Percentiles rank a stretch among this genome's conserved stretches.
Evolutionary conservation across 2,797 vertebrate species (phyloP).

Genomic region (Lacerta bilineata): DNA sequence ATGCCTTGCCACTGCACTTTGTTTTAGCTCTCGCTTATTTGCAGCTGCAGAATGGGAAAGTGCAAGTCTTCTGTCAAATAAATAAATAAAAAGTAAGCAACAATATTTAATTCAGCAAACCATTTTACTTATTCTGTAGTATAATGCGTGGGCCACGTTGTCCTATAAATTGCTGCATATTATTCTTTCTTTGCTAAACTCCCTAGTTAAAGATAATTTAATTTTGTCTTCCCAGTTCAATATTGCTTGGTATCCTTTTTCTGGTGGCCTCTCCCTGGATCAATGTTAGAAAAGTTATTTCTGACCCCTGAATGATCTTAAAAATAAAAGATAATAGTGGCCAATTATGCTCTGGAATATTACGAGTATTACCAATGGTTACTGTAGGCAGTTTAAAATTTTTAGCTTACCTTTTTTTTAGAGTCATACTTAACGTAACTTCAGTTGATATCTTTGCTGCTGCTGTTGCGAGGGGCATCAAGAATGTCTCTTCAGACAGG

Average conservation of each 20-base stretch:
- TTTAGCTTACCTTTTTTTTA: slow-evolving; percentile 46
- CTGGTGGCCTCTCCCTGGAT: slow-evolving; percentile 63
- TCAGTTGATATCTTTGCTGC: slow-evolving; percentile 45
- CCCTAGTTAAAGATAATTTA: slow-evolving; percentile 66
- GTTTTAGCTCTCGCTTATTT: slow-evolving; percentile 60
- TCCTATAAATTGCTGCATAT: slow-evolving; percentile 47
- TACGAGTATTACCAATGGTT: slow-evolving; percentile 55
- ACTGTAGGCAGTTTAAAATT: slow-evolving; percentile 34
- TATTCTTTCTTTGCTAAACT: slow-evolving; percentile 68
- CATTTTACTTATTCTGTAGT: not conserved
- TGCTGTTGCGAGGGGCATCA: slow-evolving; percentile 18
- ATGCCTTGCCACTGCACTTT: slow-evolving; percentile 79
- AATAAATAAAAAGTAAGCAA: not conserved
- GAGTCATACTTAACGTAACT: slow-evolving; percentile 40
- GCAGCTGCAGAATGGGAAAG: slow-evolving; percentile 65
- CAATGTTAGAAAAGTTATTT: slow-evolving; percentile 74
- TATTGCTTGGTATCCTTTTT: slow-evolving; percentile 59
- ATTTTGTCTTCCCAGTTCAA: slow-evolving; percentile 62
- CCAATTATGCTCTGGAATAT: slow-evolving; percentile 63
- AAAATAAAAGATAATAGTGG: slow-evolving; percentile 70
- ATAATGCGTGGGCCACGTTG: slow-evolving; percentile 15
- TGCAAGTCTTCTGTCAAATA: slow-evolving; percentile 52
- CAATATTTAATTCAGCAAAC: slow-evolving; percentile 52
- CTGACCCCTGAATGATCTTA: slow-evolving; percentile 69
- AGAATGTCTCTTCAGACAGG: slow-evolving; percentile 50